Evolutionary conservation across 2,797 vertebrate species (phyloP).

Genomic region (Rhincodon typus): DNA sequence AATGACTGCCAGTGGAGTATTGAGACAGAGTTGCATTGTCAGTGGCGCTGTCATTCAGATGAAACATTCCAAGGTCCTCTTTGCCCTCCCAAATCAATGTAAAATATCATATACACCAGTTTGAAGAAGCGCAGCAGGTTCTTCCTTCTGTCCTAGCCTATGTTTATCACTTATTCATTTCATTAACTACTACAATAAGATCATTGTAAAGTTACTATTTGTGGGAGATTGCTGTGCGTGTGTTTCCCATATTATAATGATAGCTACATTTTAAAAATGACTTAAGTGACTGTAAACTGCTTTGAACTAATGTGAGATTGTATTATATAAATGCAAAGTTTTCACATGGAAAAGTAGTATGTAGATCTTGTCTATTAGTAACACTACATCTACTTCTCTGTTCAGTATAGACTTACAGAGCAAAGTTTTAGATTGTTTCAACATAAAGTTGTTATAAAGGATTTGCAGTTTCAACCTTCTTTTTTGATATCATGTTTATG

Average conservation of each 20-base stretch:
- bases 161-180: too few species aligned
- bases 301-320: neutral
- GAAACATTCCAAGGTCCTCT: neutral
- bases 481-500: neutral
- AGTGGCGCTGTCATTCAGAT: neutral
- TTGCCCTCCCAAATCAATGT: neutral
- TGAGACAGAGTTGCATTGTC: neutral
- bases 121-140: too few species aligned
- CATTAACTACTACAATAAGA: too few species aligned
- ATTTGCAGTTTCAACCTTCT: neutral
- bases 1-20: neutral
- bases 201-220: too few species aligned
- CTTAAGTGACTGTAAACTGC: neutral
- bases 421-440: neutral
- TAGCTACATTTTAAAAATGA: neutral
- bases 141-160: too few species aligned
- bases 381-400: neutral
- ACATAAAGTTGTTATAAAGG: neutral
- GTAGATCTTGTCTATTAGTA: neutral
- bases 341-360: neutral
- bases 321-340: neutral
- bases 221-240: too few species aligned
- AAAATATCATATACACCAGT: neutral
- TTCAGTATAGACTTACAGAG: neutral
- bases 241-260: neutral